These are phyloP conservation scores for Microplitis deprimator DNA, from an alignment of 2,888 invertebrate genomes.

Conservation along the genomic window DNA sequence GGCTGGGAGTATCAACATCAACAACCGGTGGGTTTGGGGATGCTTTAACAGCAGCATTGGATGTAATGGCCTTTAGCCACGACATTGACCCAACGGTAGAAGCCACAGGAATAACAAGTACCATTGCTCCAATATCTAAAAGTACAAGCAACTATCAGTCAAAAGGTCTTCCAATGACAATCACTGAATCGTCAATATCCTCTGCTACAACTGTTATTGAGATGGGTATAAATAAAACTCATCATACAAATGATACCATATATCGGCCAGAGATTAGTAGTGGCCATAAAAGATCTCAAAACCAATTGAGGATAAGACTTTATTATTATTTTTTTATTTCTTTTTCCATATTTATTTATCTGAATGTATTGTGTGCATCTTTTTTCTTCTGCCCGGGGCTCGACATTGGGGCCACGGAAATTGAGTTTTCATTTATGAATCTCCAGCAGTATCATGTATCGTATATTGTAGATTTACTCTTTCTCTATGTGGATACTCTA, in stretches of 20 bases:
- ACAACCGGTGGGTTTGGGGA: constrained; percentile 73
- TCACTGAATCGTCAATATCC: constrained; percentile 11
- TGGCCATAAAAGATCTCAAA: neutral
- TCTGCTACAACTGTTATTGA: constrained; percentile 25
- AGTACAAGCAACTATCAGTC: constrained; percentile 31
- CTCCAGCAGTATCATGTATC: constrained; percentile 9
- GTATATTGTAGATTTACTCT: neutral
- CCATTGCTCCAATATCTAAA: constrained; percentile 45
- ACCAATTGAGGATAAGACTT: constrained; percentile 49
- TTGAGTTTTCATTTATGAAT: constrained; percentile 36
- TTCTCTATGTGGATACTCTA: neutral
- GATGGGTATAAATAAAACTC: constrained; percentile 3
- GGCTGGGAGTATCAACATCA: neutral
- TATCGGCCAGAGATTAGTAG: neutral
- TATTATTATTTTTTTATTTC: constrained; percentile 70
- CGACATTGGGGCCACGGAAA: constrained; percentile 26
- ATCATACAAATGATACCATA: neutral
- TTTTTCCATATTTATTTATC: constrained; percentile 72
- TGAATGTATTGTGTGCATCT: constrained; percentile 58
- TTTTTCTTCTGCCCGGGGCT: constrained; percentile 74
- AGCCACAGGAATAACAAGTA: constrained; percentile 61
- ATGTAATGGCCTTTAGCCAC: constrained; percentile 87
- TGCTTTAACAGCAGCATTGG: constrained; percentile 83
- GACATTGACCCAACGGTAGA: constrained; percentile 76
- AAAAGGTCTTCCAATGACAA: constrained; percentile 16